Evolutionary conservation across 2,888 invertebrate species (phyloP).

Genomic region (Morpho achilles): DNA sequence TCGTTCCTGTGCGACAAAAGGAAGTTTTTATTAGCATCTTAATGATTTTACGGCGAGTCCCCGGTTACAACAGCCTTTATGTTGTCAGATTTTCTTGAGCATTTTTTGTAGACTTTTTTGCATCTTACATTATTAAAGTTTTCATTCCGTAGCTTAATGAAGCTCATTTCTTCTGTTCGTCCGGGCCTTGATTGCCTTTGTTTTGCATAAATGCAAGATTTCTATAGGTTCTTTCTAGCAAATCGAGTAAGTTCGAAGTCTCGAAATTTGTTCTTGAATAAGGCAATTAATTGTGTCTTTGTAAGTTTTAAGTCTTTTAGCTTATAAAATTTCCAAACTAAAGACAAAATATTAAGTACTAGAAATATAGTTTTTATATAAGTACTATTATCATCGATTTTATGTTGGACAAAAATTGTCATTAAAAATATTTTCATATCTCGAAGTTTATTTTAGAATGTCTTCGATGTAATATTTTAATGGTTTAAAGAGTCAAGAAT

Average conservation of each 20-base stretch:
- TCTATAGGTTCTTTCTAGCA: slow-evolving; percentile 72
- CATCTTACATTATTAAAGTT: slow-evolving; percentile 80
- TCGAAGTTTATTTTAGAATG: no score
- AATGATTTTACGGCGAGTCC: slow-evolving; percentile 80
- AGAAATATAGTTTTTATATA: no score
- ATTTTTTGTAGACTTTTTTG: slow-evolving; percentile 77
- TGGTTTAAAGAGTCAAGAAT: no score
- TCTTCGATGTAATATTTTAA: no score
- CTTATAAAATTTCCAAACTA: not conserved
- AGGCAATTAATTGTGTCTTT: slow-evolving; percentile 57
- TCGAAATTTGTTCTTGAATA: slow-evolving; percentile 61
- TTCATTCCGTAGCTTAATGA: slow-evolving; percentile 78
- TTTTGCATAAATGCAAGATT: slow-evolving; percentile 79
- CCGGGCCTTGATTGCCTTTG: slow-evolving; percentile 77
- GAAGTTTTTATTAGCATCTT: slow-evolving; percentile 81
- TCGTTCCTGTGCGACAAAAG: slow-evolving; percentile 75
- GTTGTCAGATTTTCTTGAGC: slow-evolving; percentile 80
- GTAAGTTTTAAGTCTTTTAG: slow-evolving; percentile 12
- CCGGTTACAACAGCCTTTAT: slow-evolving; percentile 79
- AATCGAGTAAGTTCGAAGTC: slow-evolving; percentile 67
- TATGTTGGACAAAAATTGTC: no score
- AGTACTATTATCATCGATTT: no score
- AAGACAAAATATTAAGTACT: not conserved
- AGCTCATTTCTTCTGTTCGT: slow-evolving; percentile 79
- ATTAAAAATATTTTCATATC: no score